Base-by-base conservation (phyloP, 1,140 invertebrate genomes). In the Olivierus martensii region DNA sequence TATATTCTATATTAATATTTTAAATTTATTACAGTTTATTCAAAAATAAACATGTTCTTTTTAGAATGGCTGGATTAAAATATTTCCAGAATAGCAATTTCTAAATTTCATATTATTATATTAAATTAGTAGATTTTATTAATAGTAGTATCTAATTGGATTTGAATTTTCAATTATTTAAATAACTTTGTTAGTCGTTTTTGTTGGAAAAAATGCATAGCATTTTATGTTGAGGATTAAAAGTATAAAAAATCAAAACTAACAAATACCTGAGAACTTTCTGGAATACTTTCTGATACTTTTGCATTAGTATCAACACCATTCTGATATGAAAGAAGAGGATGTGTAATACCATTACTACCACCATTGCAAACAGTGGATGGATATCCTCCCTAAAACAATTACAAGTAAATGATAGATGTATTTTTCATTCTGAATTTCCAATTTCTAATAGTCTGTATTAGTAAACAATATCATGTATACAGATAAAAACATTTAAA, bases 361-460 rank as follows among this genome's bases (percentile, higher is more conserved):
- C 46, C 51, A 3, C 54, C 53, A 43, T 52, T 56, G 37, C 53
- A 52, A 21, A 49, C n/a, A n/a, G 15, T 34, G 7, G 44, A 9
- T 39, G 54, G 49, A 49, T 59, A 59, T 37, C 53, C 57, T 44
- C 57, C 57, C 57, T 59, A n/a, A 42, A 49, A 39, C 7, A 37
- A 12, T 43, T 11, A 12, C 7, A 9, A 14, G 9, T 14, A 39
- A 6, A 49, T 28, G 21, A 12, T 9, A 28, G 9, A 4, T 28
- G 4, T 28, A 6, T 28, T 19, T n/a, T 49, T 39, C 14, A 39
- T 37, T 41, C 38, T n/a, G 10, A 37, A 17, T 36, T 39, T 39
- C 4, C 14, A 21, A 17, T 2, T 2, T 10, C 38, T 49, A 18
- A 18, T 3, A 39, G 7, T 28, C 7, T 43, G 14, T 2, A 45